A percentile compares a stretch with the other conserved stretches of the same genome.
Evolutionary conservation across 1,140 invertebrate species (phyloP).

Genomic region (Brachionus sp.): DNA sequence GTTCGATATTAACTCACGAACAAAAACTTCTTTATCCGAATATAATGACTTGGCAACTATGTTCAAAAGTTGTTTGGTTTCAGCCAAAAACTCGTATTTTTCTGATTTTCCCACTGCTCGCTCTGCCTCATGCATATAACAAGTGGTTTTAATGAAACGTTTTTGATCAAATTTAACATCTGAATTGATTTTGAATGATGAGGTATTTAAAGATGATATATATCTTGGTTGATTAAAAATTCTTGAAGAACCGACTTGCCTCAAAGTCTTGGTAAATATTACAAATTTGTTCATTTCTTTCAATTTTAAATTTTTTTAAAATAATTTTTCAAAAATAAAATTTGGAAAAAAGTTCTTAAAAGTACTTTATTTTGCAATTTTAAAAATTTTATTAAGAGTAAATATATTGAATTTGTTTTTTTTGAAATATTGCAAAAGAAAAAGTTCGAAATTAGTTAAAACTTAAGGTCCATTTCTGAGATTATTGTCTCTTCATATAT

Average conservation of each 20-base stretch:
- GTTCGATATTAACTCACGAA: slow-evolving; percentile 91
- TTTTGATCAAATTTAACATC: neutral
- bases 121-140: neutral
- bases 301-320: neutral
- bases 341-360: neutral
- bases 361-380: neutral
- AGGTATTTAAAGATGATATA: neutral
- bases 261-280: neutral
- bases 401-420: neutral
- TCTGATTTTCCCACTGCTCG: slow-evolving; percentile 37
- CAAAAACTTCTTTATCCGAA: slow-evolving; percentile 94
- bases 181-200: neutral
- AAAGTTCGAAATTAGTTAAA: too few species aligned
- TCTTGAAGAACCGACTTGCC: neutral
- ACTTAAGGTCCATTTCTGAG: too few species aligned
- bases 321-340: neutral
- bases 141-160: neutral
- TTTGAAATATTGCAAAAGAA: slow-evolving; percentile 15
- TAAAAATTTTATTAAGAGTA: neutral
- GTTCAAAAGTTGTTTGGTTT: slow-evolving; percentile 87
- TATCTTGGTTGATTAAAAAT: neutral
- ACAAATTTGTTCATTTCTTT: slow-evolving; percentile 40
- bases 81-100: slow-evolving; percentile 78
- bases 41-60: slow-evolving; percentile 95
- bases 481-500: too few species aligned